phyloP scores from a whole-genome alignment of 2,797 vertebrate genomes.

The Echiichthys vipera region DNA sequence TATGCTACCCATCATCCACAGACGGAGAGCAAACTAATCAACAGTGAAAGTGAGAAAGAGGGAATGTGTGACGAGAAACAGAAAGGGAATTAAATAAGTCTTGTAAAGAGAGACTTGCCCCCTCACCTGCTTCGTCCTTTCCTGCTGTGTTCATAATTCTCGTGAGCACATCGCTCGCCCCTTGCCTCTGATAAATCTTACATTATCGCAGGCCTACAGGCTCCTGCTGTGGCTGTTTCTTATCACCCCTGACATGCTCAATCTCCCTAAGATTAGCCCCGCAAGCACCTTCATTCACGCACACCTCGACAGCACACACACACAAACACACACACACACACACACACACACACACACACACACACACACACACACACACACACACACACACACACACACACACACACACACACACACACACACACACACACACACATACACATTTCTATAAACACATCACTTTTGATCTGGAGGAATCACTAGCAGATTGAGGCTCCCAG shows the following conservation, averaged over 20 bases:
- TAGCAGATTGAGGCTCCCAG: constrained; percentile 10
- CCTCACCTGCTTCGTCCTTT: constrained; percentile 45
- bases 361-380: constrained; percentile 32
- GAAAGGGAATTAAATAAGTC: constrained; percentile 52
- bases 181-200: constrained; percentile 82
- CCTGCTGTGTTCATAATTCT: constrained; percentile 53
- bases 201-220: constrained; percentile 83
- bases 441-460: constrained; percentile 34
- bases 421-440: constrained; percentile 52
- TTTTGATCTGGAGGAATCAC: constrained; percentile 66
- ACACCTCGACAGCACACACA: constrained; percentile 57
- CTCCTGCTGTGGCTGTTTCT: constrained; percentile 76
- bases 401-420: constrained; percentile 64
- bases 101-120: constrained; percentile 35
- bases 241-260: constrained; percentile 82
- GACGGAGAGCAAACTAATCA: constrained; percentile 17
- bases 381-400: constrained; percentile 60
- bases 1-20: constrained; percentile 38
- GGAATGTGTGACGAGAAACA: constrained; percentile 37
- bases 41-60: constrained; percentile 28
- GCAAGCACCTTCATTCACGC: constrained; percentile 66
- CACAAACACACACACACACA: constrained; percentile 18
- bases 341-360: constrained; percentile 54
- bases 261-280: constrained; percentile 82
- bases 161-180: constrained; percentile 18